These are phyloP conservation scores for Brachypodius melanocephalos DNA, from an alignment of 2,113 vertebrate species.

Conservation along the genomic window DNA sequence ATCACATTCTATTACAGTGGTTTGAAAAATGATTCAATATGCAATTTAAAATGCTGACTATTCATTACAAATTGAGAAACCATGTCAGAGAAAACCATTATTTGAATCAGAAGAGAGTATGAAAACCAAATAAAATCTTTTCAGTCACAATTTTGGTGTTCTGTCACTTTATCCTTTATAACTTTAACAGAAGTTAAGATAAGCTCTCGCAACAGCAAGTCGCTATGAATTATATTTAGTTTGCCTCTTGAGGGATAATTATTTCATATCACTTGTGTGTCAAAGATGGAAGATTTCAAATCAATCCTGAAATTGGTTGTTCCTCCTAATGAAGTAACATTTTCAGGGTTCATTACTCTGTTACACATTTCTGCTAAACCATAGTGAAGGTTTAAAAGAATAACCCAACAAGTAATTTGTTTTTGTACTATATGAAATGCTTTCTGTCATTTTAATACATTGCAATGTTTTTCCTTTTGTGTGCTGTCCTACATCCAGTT, in stretches of 20 bases:
- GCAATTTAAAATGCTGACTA: background rate
- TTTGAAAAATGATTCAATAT: background rate
- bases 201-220: background rate
- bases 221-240: background rate
- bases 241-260: background rate
- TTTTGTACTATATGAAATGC: background rate
- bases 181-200: background rate
- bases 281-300: background rate
- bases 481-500: background rate
- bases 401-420: background rate
- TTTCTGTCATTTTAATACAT: background rate
- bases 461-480: background rate
- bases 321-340: slow-evolving; percentile 1
- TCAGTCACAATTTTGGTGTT: background rate
- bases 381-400: background rate
- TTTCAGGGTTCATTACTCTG: background rate
- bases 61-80: background rate
- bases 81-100: background rate
- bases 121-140: background rate
- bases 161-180: background rate
- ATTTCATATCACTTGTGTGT: background rate
- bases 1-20: background rate
- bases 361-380: background rate
- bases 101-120: background rate
- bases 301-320: background rate